Evolutionary conservation across 2,113 vertebrate genomes (phyloP), one percentile per base, ranked within the genome.

Genomic region (Pipra filicauda): DNA sequence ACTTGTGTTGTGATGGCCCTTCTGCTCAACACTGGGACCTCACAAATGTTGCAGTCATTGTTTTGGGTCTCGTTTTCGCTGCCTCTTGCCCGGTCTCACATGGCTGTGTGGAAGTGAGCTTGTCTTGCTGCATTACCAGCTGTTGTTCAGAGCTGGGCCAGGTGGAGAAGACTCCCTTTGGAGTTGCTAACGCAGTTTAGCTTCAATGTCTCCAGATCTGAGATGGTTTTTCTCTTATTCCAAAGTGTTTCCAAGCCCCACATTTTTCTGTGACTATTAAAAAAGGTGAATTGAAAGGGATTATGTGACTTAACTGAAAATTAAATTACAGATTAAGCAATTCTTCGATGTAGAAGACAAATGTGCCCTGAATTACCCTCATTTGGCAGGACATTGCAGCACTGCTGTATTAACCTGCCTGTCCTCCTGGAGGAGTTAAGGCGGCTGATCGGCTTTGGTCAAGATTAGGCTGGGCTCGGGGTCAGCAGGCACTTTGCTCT

Each of bases 61-160:
- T 0, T 57, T 85, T 69, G 2, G 0, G 35, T 41, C 67, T 59
- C 3, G 0, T 52, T 79, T 75, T 67, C 43, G 14, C 28, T 2
- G 33, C 49, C 44, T 76, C 51, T 55, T 66, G 58, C 75, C 20
- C 0, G 0, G 3, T 61, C 57, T 89, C 52, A 6, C 2, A 0
- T 27, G 79, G n/a, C 7, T 44, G 69, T 69, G 73, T 0, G 0
- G 84, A 89, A 57, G 30, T 8, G 6, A 78, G 59, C 79, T 59
- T 55, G 65, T 70, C 81, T 44, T 77, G 73, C 65, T 92, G 86
- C 26, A 8, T 78, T 55, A 41, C 37, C 73, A 49, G 66, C 61
- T 85, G 51, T 4, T 31, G 24, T 35, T 64, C 24, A 8, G 88
- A 82, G 84, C 72, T 76, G 51, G n/a, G 58, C 33, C 3, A 3